Evolutionary conservation across 2,113 vertebrate genomes (phyloP).

Genomic region (Ursus arctos): DNA sequence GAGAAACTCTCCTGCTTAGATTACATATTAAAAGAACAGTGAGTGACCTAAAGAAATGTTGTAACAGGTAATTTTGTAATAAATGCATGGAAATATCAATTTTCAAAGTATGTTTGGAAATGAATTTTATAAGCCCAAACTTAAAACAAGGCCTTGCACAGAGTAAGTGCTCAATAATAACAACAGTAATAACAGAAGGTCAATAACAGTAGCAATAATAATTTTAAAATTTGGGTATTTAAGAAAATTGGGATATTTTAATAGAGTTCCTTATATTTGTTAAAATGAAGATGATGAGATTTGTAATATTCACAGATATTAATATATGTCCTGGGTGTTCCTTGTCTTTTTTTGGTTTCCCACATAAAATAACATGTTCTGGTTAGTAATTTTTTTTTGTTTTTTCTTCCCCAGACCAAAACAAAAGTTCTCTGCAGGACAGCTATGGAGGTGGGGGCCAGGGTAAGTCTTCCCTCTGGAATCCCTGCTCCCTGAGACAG

Average conservation of each 20-base stretch:
- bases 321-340: neutral
- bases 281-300: conserved; percentile 5
- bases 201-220: neutral
- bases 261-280: neutral
- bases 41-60: neutral
- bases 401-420: neutral
- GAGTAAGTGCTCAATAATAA: neutral
- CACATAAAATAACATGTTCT: neutral
- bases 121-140: neutral
- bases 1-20: neutral
- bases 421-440: neutral
- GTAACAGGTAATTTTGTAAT: neutral
- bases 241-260: neutral
- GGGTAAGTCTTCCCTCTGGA: neutral
- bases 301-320: neutral
- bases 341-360: neutral
- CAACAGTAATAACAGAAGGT: neutral
- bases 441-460: neutral
- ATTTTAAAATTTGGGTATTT: neutral
- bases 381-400: neutral
- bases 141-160: neutral
- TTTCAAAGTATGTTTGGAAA: neutral
- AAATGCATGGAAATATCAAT: neutral
- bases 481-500: neutral
- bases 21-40: neutral